Base-by-base conservation (phyloP, 2,113 vertebrate genomes). In the Sturnira hondurensis region DNA sequence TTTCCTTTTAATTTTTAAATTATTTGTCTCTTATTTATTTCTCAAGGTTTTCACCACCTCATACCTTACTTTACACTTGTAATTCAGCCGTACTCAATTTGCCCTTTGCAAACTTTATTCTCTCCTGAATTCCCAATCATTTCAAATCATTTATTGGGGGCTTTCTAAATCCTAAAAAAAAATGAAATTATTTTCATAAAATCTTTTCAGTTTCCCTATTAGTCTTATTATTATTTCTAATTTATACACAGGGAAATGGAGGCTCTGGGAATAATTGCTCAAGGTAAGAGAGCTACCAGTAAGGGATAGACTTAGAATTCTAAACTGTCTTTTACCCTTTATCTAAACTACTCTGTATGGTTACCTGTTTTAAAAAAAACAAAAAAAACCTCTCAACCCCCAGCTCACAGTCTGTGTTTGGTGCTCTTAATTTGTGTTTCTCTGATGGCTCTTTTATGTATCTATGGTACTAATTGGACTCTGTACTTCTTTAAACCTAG, bases 111-210 rank as follows among this genome's bases (percentile, higher is more conserved):
- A 45, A 61, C 5, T 36, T 94, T 38, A 33, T 74, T 89, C n/a
- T 82, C 50, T 89, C 52, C 22, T 61, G 14, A 61, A 56, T 61
- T 45, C 36, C 67, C 65, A 82, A 5, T 89, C 50, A 95, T 94
- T 76, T 80, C 67, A 50, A 94, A 22, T 11, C 5, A 45, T 61
- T 85, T 78, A 36, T 8, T 58, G 41, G 16, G 4, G 7, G 15
- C 36, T 70, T 43, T 50, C 11, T 92, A 89, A 91, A 67, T 73
- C 85, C 38, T n/a, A 63, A 63, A 81, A 70, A 71, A 70, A 71
- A 54, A 20, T 19, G 47, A 73, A 86, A 20, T 68, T 56, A 81
- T 82, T 86, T 68, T 94, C 16, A 58, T 85, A 86, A 82, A 90
- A 2, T 68, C 9, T 56, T 74, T 71, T 70, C 4, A 20, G 31